Evolutionary conservation across 1,140 invertebrate genomes (phyloP).

Genomic region (Ladona fulva): DNA sequence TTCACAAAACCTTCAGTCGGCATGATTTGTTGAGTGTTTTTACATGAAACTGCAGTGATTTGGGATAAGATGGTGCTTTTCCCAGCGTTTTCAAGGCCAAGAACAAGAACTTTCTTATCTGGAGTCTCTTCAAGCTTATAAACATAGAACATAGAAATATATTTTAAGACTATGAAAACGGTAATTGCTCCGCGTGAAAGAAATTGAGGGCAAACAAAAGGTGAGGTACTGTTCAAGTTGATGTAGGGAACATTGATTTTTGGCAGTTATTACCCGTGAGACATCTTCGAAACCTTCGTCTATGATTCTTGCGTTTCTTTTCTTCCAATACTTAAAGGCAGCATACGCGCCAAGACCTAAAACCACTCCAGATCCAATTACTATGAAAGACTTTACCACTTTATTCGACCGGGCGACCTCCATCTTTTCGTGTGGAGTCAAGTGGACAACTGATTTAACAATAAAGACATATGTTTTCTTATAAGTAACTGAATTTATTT

Average conservation of each 20-base stretch:
- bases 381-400: not conserved
- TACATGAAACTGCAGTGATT: conserved; percentile 22
- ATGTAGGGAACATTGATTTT: no score
- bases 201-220: no score
- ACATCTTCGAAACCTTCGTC: conserved; percentile 41
- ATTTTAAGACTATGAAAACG: no score
- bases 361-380: conserved; percentile 26
- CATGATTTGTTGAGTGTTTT: conserved; percentile 23
- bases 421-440: not conserved
- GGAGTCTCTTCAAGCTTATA: conserved; percentile 34
- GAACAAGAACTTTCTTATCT: conserved; percentile 34
- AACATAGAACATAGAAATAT: no score
- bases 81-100: conserved; percentile 37
- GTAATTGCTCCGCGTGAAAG: no score
- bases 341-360: conserved; percentile 35
- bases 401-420: not conserved
- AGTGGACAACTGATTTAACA: not conserved
- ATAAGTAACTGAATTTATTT: no score
- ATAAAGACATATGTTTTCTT: not conserved
- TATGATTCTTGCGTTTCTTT: conserved; percentile 33
- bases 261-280: conserved; percentile 31
- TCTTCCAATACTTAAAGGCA: conserved; percentile 38
- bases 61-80: conserved; percentile 38
- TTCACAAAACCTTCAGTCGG: conserved; percentile 36
- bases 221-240: no score